Base-by-base conservation (phyloP, 2,113 vertebrate genomes). In the Brachyistius frenatus region DNA sequence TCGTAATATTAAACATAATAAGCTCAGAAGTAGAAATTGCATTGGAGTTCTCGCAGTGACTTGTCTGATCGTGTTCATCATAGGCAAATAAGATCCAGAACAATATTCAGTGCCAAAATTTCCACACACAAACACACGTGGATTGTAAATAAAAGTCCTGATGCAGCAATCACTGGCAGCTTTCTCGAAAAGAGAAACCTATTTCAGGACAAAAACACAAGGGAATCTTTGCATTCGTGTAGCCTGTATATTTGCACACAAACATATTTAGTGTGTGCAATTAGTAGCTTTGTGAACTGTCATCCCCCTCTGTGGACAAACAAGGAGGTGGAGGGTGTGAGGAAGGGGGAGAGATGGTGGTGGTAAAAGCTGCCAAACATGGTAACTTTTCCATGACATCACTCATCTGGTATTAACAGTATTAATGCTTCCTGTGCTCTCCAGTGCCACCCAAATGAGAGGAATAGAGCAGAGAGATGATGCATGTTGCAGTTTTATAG, bases 371-470 rank as follows among this genome's bases (percentile, higher is more conserved):
- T 67, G 53, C 23, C 11, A 82, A 82, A 81, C 73, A 66, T 54
- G 64, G 52, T 60, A 86, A 79, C 78, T 90, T 94, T 94, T 94
- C 92, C 90, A 94, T 90, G 88, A 93, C 89, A 91, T 94, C 82
- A 90, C 61, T 86, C 75, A 73, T 84, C 69, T 88, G 88, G 86
- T 74, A 88, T 92, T 85, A 91, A 85, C 73, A 75, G 62, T 60
- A 66, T 93, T 86, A 78, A 73, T 49, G 52, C 63, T 33, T 72
- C 16, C 66, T 86, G 62, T 68, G 41, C 57, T 75, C 71, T 54
- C 65, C 44, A 5, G 33, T 89, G 85, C 88, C 88, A 89, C 81
- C 82, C 78, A 85, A 70, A 85, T 62, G 73, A 73, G 56, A 84
- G 50, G 10, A 58, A 37, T 70, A 58, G 16, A 55, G 66, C 57